These are phyloP conservation scores for Cheilinus undulatus DNA, from an alignment of 2,113 vertebrate species.

Conservation along the genomic window DNA sequence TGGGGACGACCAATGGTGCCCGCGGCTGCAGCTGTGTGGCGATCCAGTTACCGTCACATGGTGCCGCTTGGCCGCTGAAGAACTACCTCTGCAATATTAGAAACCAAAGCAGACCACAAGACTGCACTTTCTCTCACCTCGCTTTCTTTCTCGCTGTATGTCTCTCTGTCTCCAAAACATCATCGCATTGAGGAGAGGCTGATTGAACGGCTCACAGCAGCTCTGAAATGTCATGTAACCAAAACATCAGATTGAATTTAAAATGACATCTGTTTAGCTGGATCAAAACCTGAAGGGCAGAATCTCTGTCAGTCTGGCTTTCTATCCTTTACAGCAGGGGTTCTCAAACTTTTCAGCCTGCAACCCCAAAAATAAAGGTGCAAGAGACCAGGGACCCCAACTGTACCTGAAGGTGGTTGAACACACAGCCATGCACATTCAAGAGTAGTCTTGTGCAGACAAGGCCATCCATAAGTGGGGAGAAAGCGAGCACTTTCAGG, in stretches of 20 bases:
- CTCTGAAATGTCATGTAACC: slow-evolving; percentile 1
- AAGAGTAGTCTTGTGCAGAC: too few relatives aligned
- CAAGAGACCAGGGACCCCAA: too few relatives aligned
- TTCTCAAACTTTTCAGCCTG: too few relatives aligned
- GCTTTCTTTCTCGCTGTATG: slow-evolving; percentile 31
- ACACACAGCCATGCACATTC: too few relatives aligned
- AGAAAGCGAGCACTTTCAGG: too few relatives aligned
- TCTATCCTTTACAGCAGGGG: background rate
- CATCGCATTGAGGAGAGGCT: slow-evolving; percentile 30
- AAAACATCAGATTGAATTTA: background rate
- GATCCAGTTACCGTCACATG: slow-evolving; percentile 81
- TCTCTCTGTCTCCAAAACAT: slow-evolving; percentile 43
- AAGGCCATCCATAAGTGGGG: too few relatives aligned
- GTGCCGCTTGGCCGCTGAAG: slow-evolving; percentile 75
- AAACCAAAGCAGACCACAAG: slow-evolving; percentile 72
- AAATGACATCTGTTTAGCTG: background rate
- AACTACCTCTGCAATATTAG: slow-evolving; percentile 81
- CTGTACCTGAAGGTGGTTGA: too few relatives aligned
- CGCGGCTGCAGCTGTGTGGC: slow-evolving; percentile 74
- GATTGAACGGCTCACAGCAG: slow-evolving; percentile 6
- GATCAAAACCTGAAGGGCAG: background rate
- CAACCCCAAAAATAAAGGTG: too few relatives aligned
- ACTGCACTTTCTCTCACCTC: slow-evolving; percentile 63
- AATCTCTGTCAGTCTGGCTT: background rate
- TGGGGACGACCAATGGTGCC: slow-evolving; percentile 70